Evolutionary conservation across 2,888 invertebrate species (phyloP), one percentile per base, ranked within the genome.

Genomic region (Tenthredo scrophulariae): DNA sequence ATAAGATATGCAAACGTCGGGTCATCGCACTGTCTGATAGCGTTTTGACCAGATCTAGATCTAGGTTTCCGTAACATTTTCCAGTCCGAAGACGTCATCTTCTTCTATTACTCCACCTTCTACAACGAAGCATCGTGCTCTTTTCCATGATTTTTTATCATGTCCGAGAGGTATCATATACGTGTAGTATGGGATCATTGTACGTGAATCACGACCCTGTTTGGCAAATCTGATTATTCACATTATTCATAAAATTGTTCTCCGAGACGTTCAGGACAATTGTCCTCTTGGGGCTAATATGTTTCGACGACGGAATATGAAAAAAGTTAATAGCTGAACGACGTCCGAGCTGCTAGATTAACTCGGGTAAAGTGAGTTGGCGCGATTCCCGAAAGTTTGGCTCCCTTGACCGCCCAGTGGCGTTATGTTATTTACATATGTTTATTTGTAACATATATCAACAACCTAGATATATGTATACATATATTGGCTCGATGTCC

Each of bases 391-490:
- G 79, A 80, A 65, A 40, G 18, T 58, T 50, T 15, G 37, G 58
- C 26, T 40, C 84, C 22, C 75, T 72, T 43, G 70, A 33, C 65
- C 58, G 77, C 72, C 74, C 62, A 79, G 46, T 77, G 75, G 75
- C n/a, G 79, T 46, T 46, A 67, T 65, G 65, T 84, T 79, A 84
- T 79, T 84, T 79, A 79, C 84, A 84, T 84, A 58, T 84, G 77
- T 84, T 62, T 65, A 58, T 75, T 84, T 77, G 84, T 84, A 79
- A 43, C 79, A 67, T 77, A 79, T 79, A 79, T 84, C 84, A 84
- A 58, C 62, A 43, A 29, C 26, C 29, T 46, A n/a, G 10, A 62
- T 29, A 62, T 62, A 33, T 13, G 40, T 74, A 43, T 33, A 29
- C 7, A 40, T 54, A 54, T 33, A 50, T 54, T 58, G 26, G 54